Evolutionary conservation across 92 coral and sea anemone genomes (phyloP), one percentile per base, ranked within the genome.

Genomic region (Parazoanthus atlanticus): DNA sequence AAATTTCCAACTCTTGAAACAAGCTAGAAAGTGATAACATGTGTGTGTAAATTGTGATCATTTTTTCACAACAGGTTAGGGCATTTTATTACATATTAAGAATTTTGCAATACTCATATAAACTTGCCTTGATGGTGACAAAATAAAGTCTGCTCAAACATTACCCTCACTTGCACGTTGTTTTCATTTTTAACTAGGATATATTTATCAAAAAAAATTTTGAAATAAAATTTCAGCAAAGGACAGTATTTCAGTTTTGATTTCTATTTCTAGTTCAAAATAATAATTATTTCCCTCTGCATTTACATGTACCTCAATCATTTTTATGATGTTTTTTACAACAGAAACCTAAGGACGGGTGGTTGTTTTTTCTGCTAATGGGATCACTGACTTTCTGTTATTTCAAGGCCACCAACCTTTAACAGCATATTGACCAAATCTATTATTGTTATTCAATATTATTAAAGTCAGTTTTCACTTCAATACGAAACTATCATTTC

Each of bases 401-500:
- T 61, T 61, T 3, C 69, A 61, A 23, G 66, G 66, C 66, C 25
- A 17, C 25, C 66, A 56, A 56, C 66, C 66, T 56, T 56, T 16
- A 46, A 46, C 0, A 46, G 58, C 19, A 5, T 61, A 61, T 61
- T 61, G 69, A 21, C 69, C n/a, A 33, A 46, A 78, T 11, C 5
- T 78, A 12, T 29, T 78, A 78, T 78, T 78, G 33, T 78, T 34
- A 19, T 23, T 61, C 69, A 61, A 23, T 61, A 25, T 25, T 78
- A 11, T 78, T 41, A 43, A 77, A 31, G 77, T 28, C 54, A 1
- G 29, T 78, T 78, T 78, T 76, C 80, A 78, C 34, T 78, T 78
- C 43, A 12, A 52, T 52, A 52, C 58, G 15, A 52, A 52, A 52
- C 58, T 52, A 13, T 52, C 58, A 12, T 52, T 52, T 52, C 21